Evolutionary conservation across 2,113 vertebrate species (phyloP).

Genomic region (Oreochromis aureus): DNA sequence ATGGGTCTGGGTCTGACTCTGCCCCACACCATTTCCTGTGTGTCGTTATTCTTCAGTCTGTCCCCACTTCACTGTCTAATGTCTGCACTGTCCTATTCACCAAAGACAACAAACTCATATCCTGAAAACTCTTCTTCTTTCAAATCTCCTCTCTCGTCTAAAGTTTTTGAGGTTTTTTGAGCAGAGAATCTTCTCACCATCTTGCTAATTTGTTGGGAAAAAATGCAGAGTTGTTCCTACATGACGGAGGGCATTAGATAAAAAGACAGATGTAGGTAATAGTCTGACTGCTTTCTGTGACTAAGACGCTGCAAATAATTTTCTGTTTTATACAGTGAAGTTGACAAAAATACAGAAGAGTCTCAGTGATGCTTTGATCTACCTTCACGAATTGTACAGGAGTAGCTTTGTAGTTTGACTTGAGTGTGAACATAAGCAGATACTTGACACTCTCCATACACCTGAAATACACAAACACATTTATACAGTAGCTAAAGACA

Average conservation of each 20-base stretch:
- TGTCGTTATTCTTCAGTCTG: neutral
- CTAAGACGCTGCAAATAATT: neutral
- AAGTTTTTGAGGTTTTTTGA: neutral
- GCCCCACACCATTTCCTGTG: neutral
- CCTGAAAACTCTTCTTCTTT: neutral
- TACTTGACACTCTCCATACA: constrained; percentile 51
- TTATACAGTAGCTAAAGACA: neutral
- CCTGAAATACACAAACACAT: constrained; percentile 18
- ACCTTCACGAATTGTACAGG: constrained; percentile 52
- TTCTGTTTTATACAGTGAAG: neutral
- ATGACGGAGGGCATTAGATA: neutral
- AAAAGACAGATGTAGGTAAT: neutral
- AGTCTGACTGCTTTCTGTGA: neutral
- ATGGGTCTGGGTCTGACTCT: neutral
- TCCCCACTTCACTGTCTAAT: neutral
- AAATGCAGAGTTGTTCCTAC: neutral
- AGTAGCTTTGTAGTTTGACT: constrained; percentile 44
- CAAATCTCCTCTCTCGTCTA: neutral
- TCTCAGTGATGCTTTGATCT: neutral
- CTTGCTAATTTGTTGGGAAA: neutral
- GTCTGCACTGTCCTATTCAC: neutral
- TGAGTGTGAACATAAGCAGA: neutral
- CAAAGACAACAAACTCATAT: neutral
- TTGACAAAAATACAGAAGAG: neutral
- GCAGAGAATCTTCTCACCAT: neutral